phyloP scores from a whole-genome alignment of 2,797 vertebrate genomes.

The Cetoscarus ocellatus region DNA sequence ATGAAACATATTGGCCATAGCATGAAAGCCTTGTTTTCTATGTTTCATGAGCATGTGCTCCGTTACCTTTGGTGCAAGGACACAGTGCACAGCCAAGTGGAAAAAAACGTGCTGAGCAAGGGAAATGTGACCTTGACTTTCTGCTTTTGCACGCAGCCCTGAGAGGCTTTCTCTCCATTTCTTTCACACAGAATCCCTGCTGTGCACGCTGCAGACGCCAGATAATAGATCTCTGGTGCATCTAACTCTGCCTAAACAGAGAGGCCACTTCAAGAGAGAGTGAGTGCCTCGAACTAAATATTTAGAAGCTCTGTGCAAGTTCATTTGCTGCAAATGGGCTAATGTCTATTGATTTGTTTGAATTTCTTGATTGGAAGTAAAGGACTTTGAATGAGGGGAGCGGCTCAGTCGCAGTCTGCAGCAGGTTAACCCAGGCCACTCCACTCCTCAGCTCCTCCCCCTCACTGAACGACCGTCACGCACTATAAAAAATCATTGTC shows the following conservation, averaged over 20 bases:
- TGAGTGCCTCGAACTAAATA: conserved; percentile 11
- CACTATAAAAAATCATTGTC: conserved; percentile 28
- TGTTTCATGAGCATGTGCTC: conserved; percentile 6
- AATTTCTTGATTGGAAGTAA: conserved; percentile 15
- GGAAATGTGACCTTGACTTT: conserved; percentile 72
- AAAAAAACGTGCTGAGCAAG: conserved; percentile 60
- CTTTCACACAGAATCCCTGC: conserved; percentile 3
- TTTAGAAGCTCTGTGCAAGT: conserved; percentile 17
- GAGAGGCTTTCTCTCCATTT: conserved; percentile 19
- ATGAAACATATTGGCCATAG: not conserved
- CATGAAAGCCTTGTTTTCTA: conserved; percentile 1
- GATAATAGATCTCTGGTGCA: conserved; percentile 26
- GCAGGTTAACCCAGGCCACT: conserved; percentile 57
- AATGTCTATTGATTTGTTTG: conserved; percentile 38
- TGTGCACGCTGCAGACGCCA: conserved; percentile 5
- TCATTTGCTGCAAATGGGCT: conserved; percentile 17
- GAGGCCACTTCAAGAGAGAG: conserved; percentile 4
- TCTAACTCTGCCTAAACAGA: not conserved
- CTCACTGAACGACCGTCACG: conserved; percentile 38
- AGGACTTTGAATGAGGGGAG: conserved; percentile 24
- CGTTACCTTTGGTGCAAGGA: conserved; percentile 50
- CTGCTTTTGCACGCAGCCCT: conserved; percentile 11
- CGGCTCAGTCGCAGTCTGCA: conserved; percentile 17
- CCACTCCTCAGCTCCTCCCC: conserved; percentile 34
- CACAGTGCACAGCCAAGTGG: conserved; percentile 41